Percentiles rank a stretch among this genome's conserved stretches.
These are phyloP conservation scores for Tragulus kanchil DNA, from an alignment of 2,113 vertebrate species.

Conservation along the genomic window DNA sequence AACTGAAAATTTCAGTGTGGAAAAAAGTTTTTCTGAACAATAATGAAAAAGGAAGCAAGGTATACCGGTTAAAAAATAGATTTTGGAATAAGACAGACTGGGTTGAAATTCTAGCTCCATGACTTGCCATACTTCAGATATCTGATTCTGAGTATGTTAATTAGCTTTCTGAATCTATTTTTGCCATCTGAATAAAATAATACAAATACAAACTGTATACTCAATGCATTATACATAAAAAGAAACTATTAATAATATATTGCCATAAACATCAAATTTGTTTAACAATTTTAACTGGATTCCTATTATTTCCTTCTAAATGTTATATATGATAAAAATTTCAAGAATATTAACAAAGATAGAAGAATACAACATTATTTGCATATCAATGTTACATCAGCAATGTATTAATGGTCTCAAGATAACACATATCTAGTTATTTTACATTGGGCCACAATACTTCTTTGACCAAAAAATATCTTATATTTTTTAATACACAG, in stretches of 20 bases:
- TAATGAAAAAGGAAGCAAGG: not conserved
- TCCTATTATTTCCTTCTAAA: not conserved
- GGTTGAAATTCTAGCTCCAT: not conserved
- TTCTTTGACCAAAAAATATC: not conserved
- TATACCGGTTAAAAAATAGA: not conserved
- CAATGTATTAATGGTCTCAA: not conserved
- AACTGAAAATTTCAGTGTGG: not conserved
- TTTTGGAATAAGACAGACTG: not conserved
- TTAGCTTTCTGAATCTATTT: not conserved
- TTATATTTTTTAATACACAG: not conserved
- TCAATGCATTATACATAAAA: not conserved
- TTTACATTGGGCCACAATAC: not conserved
- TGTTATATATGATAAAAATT: not conserved
- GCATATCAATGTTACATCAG: not conserved
- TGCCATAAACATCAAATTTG: not conserved
- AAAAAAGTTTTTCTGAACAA: not conserved
- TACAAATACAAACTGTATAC: not conserved
- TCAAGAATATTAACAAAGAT: not conserved
- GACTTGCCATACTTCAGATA: not conserved
- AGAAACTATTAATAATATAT: not conserved
- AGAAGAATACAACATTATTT: not conserved
- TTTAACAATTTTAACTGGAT: not conserved
- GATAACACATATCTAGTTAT: not conserved
- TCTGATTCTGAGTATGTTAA: not conserved
- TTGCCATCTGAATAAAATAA: conserved; percentile 7